Conservation (phyloP, 2,113 vertebrate genomes). For the Pyrgilauda ruficollis region DNA sequence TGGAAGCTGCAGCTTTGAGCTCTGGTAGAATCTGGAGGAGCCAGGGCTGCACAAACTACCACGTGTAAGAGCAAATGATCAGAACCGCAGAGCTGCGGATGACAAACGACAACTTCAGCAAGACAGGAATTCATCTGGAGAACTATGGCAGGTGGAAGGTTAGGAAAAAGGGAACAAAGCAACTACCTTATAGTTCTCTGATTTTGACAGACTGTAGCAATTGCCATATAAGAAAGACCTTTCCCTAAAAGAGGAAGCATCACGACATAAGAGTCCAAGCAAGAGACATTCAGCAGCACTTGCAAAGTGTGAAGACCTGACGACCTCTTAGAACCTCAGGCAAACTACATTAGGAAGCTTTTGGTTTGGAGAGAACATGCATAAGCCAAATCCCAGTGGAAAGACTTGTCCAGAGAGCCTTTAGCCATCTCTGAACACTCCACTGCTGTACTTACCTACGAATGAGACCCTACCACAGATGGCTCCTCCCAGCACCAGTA, state of each 20-base stretch:
- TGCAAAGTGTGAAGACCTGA: background rate
- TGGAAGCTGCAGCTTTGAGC: background rate
- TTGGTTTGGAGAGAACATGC: background rate
- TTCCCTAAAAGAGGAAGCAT: background rate
- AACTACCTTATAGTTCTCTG: background rate
- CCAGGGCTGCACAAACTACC: background rate
- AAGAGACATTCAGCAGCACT: background rate
- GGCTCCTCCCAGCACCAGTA: background rate
- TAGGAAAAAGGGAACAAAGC: background rate
- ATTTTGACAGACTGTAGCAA: background rate
- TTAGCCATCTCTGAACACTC: background rate
- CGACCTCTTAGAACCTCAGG: background rate
- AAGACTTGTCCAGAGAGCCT: background rate
- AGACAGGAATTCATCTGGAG: background rate
- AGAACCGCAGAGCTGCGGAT: rapidly evolving
- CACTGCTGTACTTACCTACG: background rate
- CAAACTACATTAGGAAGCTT: background rate
- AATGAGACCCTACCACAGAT: background rate
- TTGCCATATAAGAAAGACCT: background rate
- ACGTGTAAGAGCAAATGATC: background rate
- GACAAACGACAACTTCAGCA: rapidly evolving
- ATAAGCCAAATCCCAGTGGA: background rate
- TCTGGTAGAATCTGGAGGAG: background rate
- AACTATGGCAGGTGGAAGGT: background rate
- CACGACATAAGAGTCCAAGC: background rate